These are phyloP conservation scores for Peromyscus eremicus DNA, from an alignment of 2,797 vertebrate species.

Conservation along the genomic window DNA sequence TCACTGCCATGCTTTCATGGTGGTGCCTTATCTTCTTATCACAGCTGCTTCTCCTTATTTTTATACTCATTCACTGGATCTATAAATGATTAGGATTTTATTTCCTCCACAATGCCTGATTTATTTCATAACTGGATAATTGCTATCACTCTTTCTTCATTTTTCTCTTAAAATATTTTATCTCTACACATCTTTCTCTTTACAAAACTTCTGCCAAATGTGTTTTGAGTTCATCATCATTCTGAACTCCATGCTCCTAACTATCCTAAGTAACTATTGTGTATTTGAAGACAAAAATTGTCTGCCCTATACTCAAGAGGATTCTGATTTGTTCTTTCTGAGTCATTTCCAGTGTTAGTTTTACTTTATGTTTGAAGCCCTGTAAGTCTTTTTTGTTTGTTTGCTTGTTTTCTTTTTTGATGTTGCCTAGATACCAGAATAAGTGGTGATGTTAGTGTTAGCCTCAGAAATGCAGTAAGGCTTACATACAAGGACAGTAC, in stretches of 20 bases:
- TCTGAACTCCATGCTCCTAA: neutral
- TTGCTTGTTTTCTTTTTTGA: neutral
- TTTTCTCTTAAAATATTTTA: neutral
- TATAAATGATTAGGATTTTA: neutral
- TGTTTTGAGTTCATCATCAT: neutral
- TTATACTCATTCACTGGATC: neutral
- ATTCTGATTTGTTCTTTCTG: neutral
- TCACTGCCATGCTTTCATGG: neutral
- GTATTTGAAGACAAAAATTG: neutral
- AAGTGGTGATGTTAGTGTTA: neutral
- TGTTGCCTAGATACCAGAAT: neutral
- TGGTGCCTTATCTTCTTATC: neutral
- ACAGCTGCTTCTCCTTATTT: neutral
- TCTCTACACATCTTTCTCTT: neutral
- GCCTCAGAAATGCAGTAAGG: neutral
- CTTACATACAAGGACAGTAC: neutral
- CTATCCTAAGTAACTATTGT: neutral
- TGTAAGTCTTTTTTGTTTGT: neutral
- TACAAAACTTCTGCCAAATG: neutral
- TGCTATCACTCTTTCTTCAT: neutral
- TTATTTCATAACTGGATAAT: slow-evolving; percentile 32
- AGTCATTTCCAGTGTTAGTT: neutral
- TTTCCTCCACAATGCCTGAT: neutral
- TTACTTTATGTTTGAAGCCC: neutral
- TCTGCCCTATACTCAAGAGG: neutral